These are phyloP conservation scores for Eucera pruinosa DNA, from an alignment of 2,888 invertebrate genomes.

Conservation along the genomic window DNA sequence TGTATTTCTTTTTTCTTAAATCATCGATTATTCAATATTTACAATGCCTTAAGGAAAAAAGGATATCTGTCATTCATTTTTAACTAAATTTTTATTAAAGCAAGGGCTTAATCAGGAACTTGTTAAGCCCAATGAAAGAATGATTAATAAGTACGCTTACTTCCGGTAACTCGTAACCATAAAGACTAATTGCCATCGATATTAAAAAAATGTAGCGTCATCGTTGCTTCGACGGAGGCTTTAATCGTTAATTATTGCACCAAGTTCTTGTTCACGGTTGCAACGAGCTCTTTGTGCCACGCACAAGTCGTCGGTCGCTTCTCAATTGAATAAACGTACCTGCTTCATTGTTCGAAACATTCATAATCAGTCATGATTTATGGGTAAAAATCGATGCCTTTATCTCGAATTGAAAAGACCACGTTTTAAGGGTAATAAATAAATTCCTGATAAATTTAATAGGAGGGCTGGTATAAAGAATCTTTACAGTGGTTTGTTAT, in stretches of 20 bases:
- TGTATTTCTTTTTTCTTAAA: too few species aligned
- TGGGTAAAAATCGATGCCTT: conserved; percentile 76
- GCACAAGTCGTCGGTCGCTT: conserved; percentile 60
- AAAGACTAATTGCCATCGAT: conserved; percentile 4
- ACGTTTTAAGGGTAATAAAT: conserved; percentile 15
- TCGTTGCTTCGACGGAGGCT: conserved; percentile 41
- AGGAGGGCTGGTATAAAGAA: background rate
- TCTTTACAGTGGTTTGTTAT: background rate
- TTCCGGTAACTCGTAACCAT: background rate
- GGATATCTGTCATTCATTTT: too few species aligned
- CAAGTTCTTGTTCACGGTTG: conserved; percentile 50
- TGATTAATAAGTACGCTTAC: background rate
- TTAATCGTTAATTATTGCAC: conserved; percentile 73
- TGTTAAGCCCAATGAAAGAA: too few species aligned
- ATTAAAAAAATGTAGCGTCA: conserved; percentile 31
- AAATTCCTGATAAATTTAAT: conserved; percentile 7
- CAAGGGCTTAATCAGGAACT: too few species aligned
- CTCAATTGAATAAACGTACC: conserved; percentile 77
- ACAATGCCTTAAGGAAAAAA: too few species aligned
- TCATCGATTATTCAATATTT: too few species aligned
- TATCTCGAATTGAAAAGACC: conserved; percentile 66
- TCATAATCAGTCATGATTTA: conserved; percentile 78
- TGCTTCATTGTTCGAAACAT: conserved; percentile 74
- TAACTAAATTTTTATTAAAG: too few species aligned
- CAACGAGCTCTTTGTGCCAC: conserved; percentile 64